Evolutionary conservation across 2,113 vertebrate species (phyloP).

Genomic region (Brienomyrus longianalis): DNA sequence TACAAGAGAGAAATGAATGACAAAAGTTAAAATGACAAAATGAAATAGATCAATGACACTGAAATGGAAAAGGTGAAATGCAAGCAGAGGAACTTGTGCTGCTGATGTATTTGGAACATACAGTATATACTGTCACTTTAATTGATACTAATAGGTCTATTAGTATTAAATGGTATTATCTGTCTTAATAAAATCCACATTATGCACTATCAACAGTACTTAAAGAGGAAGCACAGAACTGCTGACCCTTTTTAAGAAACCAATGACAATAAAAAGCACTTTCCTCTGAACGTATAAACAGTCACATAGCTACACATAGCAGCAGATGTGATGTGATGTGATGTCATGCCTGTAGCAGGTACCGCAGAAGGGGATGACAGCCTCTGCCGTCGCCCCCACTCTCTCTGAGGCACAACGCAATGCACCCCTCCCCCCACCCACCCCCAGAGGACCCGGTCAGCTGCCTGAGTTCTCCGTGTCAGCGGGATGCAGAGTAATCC

Average conservation of each 20-base stretch:
- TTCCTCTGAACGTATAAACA: neutral
- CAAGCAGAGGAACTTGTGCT: neutral
- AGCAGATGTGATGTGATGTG: neutral
- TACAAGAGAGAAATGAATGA: neutral
- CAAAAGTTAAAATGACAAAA: neutral
- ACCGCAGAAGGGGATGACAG: constrained; percentile 34
- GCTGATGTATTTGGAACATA: neutral
- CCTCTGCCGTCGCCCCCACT: neutral
- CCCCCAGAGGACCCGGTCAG: constrained; percentile 40
- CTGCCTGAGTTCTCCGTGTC: constrained; percentile 48
- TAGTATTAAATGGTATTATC: neutral
- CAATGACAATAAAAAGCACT: neutral
- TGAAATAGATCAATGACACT: constrained; percentile 7
- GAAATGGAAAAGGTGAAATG: neutral
- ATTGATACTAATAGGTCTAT: neutral
- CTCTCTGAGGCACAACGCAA: constrained; percentile 7
- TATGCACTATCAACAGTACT: neutral
- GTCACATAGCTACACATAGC: neutral
- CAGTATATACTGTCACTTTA: neutral
- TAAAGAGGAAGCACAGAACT: neutral
- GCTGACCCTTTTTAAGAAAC: neutral
- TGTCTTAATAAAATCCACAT: constrained; percentile 2
- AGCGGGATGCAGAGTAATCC: constrained; percentile 43
- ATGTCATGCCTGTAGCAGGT: constrained; percentile 8
- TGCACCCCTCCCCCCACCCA: neutral